A percentile compares a stretch with the other conserved stretches of the same genome.
phyloP scores from a whole-genome alignment of 2,888 invertebrate genomes.

The Parasteatoda lunata region DNA sequence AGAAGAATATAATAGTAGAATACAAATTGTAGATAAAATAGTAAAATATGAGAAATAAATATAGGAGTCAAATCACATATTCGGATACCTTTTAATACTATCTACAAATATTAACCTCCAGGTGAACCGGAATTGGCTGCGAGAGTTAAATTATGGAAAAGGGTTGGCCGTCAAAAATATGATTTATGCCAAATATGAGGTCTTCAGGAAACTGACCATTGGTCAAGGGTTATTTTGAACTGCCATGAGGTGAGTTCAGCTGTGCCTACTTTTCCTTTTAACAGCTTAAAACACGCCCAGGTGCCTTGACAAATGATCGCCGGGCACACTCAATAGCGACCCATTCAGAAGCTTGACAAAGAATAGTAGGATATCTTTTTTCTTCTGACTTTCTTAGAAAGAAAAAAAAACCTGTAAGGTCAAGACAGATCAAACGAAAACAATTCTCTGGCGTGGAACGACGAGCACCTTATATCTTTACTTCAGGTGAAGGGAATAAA shows the following conservation, averaged over 20 bases:
- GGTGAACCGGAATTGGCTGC: neutral
- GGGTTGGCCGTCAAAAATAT: conserved; percentile 1
- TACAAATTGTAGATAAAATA: no score
- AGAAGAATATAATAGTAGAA: no score
- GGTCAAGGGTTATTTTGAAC: neutral
- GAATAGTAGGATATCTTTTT: neutral
- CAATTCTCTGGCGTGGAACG: neutral
- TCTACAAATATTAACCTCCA: neutral
- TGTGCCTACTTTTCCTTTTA: conserved; percentile 32
- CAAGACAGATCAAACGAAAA: neutral
- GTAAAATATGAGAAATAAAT: no score
- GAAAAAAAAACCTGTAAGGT: neutral
- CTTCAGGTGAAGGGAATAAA: no score
- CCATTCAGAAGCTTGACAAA: conserved; percentile 14
- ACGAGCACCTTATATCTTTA: no score
- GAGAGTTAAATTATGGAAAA: neutral
- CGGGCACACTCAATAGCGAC: neutral
- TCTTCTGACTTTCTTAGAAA: neutral
- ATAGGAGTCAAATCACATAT: no score
- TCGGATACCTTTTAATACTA: neutral
- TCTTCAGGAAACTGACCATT: neutral
- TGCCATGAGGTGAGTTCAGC: conserved; percentile 25
- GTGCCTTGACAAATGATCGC: conserved; percentile 3
- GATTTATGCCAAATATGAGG: neutral
- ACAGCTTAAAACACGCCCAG: conserved; percentile 35